Evolutionary conservation across 1,140 invertebrate species (phyloP), one percentile per base, ranked within the genome.

Genomic region (Leptoteleia sp.): DNA sequence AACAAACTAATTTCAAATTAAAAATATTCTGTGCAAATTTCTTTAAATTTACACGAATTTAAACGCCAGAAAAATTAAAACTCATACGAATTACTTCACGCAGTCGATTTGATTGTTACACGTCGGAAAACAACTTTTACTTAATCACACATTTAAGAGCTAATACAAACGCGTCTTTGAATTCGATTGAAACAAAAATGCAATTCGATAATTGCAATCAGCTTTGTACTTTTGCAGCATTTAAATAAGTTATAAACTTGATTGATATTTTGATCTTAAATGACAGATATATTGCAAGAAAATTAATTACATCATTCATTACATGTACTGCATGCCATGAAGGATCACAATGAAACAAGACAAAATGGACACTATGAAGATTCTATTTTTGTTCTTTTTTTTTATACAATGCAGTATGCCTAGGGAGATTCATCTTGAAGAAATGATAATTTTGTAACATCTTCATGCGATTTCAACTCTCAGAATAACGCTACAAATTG

Each of bases 361-460:
- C 38, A 61, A 67, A 55, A 43, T 50, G 1, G 59, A 64, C 70
- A 55, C 48, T 73, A 50, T 64, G 65, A 75, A 75, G 65, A 65
- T 65, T 65, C 61, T 75, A 55, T 73, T 54, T 43, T 43, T 54
- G 35, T 22, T 52, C 1, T 43, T 59, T 33, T 43, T 43, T 61
- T 65, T 57, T 64, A 64, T 55, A 73, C 70, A 62, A 62, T 27
- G 38, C 43, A 61, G 62, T 59, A 75, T 54, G 42, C 38, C 47
- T 71, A 61, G 27, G 47, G 67, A 71, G 55, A 38, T 31, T 61
- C 45, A 12, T 67, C 25, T 67, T 15, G 8, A 52, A 31, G 27
- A 75, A 67, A 47, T 75, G 35, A 75, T 75, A 55, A 57, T 55
- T 73, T 12, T 29, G 13, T 65, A 64, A 64, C 50, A 64, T 62